Evolutionary conservation across 2,797 vertebrate species (phyloP).

Genomic region (Parotocinclus haroldoi): DNA sequence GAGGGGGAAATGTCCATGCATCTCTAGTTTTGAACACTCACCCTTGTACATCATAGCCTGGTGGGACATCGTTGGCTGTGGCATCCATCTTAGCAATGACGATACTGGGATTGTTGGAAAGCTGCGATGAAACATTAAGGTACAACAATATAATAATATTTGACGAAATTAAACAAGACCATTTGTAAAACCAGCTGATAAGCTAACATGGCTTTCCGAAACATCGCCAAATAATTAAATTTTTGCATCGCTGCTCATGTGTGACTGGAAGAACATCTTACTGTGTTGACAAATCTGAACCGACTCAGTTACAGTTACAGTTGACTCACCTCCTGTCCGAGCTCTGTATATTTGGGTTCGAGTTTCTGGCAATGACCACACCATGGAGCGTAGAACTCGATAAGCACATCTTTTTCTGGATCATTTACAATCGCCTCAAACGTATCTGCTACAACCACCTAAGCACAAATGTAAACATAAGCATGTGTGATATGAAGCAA

Average conservation of each 20-base stretch:
- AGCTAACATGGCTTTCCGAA: too few relatives aligned
- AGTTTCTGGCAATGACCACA: constrained; percentile 60
- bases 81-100: constrained; percentile 61
- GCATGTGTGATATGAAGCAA: background rate
- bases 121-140: constrained; percentile 26
- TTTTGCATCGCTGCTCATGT: too few relatives aligned
- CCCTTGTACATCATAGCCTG: constrained; percentile 52
- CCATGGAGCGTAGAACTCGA: constrained; percentile 60
- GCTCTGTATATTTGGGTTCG: constrained; percentile 55
- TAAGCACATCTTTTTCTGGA: constrained; percentile 54
- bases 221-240: too few relatives aligned
- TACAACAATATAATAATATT: too few relatives aligned
- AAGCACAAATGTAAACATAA: background rate
- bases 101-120: constrained; percentile 47
- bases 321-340: constrained; percentile 49
- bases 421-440: constrained; percentile 58
- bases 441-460: constrained; percentile 60
- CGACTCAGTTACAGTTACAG: too few relatives aligned
- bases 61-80: constrained; percentile 54
- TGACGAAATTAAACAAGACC: too few relatives aligned
- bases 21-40: constrained; percentile 10
- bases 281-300: too few relatives aligned
- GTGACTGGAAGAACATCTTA: too few relatives aligned
- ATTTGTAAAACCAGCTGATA: too few relatives aligned
- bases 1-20: too few relatives aligned